These are phyloP conservation scores for Diaphora mendica DNA, from an alignment of 2,888 invertebrate genomes.

Conservation along the genomic window DNA sequence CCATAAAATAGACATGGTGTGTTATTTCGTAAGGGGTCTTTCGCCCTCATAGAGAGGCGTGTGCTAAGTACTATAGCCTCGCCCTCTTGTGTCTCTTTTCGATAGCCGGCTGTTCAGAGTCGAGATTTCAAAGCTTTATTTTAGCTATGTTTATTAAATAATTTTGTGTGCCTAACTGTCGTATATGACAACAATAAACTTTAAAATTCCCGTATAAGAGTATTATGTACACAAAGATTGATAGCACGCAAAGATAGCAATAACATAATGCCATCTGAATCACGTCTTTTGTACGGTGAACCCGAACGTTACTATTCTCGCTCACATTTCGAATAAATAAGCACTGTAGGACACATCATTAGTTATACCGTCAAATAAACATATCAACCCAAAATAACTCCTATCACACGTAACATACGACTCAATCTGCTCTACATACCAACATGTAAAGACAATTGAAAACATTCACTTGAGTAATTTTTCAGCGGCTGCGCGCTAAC, in stretches of 20 bases:
- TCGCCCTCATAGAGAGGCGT: slow-evolving; percentile 14
- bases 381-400: slow-evolving; percentile 60
- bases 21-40: slow-evolving; percentile 10
- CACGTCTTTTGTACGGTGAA: slow-evolving; percentile 30
- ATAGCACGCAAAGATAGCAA: slow-evolving; percentile 20
- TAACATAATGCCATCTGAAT: slow-evolving; percentile 27
- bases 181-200: background rate
- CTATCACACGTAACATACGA: slow-evolving; percentile 59
- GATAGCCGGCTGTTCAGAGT: background rate
- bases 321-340: slow-evolving; percentile 52
- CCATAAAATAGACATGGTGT: slow-evolving; percentile 33
- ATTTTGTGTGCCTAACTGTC: background rate
- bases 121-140: background rate
- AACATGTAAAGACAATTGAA: slow-evolving; percentile 54
- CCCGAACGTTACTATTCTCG: slow-evolving; percentile 46
- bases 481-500: slow-evolving; percentile 55
- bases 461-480: slow-evolving; percentile 58
- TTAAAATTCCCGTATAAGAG: background rate
- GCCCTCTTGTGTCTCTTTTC: background rate
- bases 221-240: background rate
- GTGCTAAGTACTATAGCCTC: slow-evolving; percentile 1
- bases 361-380: slow-evolving; percentile 62
- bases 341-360: slow-evolving; percentile 63
- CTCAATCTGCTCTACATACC: slow-evolving; percentile 63
- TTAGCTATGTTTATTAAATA: background rate